Percentiles rank a stretch among this genome's conserved stretches.
phyloP scores from a whole-genome alignment of 2,113 vertebrate genomes.

The Hyperopisus bebe region DNA sequence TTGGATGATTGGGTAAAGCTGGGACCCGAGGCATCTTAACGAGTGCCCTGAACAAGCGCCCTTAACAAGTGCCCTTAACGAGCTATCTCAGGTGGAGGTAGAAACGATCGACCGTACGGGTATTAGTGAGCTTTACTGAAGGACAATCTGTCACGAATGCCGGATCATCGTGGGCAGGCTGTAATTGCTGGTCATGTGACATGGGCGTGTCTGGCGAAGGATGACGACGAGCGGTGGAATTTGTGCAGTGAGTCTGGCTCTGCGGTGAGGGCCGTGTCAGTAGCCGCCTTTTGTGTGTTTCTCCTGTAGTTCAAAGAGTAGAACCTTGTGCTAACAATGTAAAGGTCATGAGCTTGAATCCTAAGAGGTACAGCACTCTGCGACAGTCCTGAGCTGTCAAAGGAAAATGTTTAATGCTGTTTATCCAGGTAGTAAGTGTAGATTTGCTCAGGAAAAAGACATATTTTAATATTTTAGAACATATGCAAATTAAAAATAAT shows the following conservation, averaged over 20 bases:
- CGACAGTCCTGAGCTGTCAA: no score
- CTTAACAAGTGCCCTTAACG: neutral
- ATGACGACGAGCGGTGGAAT: neutral
- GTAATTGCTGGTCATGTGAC: neutral
- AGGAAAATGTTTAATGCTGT: no score
- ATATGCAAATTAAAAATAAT: no score
- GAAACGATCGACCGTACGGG: neutral
- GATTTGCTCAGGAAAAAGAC: no score
- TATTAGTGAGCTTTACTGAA: neutral
- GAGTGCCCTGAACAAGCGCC: neutral
- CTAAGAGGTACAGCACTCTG: neutral
- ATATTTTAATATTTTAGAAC: no score
- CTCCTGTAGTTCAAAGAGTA: neutral
- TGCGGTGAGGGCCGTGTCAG: neutral
- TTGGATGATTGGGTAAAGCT: neutral
- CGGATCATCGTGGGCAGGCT: neutral
- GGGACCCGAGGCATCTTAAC: neutral
- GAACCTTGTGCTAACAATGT: neutral
- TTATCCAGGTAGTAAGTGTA: no score
- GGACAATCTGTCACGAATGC: neutral
- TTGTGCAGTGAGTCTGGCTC: neutral
- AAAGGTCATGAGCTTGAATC: neutral
- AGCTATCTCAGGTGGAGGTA: neutral
- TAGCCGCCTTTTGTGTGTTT: neutral
- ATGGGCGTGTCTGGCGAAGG: neutral